Base-by-base conservation (phyloP, 2,888 invertebrate genomes). In the Chamaedrilus cognettii region DNA sequence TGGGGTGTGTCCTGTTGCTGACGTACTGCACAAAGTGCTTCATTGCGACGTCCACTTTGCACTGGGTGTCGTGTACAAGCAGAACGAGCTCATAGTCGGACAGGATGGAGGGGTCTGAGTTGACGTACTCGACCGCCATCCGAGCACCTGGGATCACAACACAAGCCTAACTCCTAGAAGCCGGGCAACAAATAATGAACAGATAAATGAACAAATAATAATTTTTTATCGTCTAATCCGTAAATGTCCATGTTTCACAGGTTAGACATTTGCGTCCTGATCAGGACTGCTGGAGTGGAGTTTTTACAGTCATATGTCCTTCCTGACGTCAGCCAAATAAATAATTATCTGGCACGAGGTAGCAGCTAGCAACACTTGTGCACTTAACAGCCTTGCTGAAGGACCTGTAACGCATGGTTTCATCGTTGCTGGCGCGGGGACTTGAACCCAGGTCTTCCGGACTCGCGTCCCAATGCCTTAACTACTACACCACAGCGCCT, bases 11-110 rank as follows among this genome's bases (percentile, higher is more conserved):
- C 51, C 85, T 81, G 64, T 86, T 84, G 7, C 87, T 85, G 64
- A 90, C 87, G 77, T 89, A 90, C 70, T 90, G 88, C 65, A 92
- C 90, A 79, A 91, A 91, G 0, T 88, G 86, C 72, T 89, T 90
- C 88, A 92, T 89, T 0, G 90, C 91, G 72, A 87, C 86, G 77
- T 91, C 91, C 0, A 91, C 85, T 66, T 87, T 87, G 79, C 92
- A 92, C 72, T 89, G 86, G 0, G 90, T 91, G 77, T 91, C 88
- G 57, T 86, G 85, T 0, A 85, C 84, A 11, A 87, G 73, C 67
- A 91, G 77, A 51, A 85, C 80, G 26, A 92, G 77, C 19, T 86
- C 82, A 77, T 90, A 90, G 72, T 89, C 87, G 0, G 85, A 81
- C 33, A 92, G 81, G 11, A 91, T 80, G 0, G 84, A 82, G 0